These are phyloP conservation scores for Hydra vulgaris DNA, from an alignment of 30 jellyfish, hydroid and myxozoan species.

Conservation along the genomic window DNA sequence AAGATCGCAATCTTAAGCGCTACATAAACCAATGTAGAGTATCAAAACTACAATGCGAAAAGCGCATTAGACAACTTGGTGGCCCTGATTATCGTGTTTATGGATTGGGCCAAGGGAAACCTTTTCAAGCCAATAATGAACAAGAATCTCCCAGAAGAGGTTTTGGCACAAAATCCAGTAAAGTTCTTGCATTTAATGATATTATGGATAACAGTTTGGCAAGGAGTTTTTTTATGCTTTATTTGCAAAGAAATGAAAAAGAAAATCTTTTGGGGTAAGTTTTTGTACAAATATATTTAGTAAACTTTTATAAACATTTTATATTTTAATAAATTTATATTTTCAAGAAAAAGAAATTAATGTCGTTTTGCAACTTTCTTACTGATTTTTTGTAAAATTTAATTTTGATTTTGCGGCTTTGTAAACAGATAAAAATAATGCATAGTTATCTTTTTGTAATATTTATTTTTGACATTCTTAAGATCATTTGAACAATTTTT, in stretches of 20 bases:
- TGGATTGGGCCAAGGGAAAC: conserved; percentile 91
- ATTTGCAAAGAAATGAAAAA: conserved; percentile 57
- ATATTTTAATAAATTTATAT: too few relatives aligned
- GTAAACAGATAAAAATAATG: too few relatives aligned
- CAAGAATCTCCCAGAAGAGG: conserved; percentile 25
- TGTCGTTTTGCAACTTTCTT: too few relatives aligned
- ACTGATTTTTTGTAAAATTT: too few relatives aligned
- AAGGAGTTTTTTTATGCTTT: conserved; percentile 72
- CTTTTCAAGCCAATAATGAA: conserved; percentile 54
- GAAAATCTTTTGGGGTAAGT: conserved; percentile 75
- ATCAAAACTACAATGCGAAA: conserved; percentile 87
- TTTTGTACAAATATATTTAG: neutral
- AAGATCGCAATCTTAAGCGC: conserved; percentile 81
- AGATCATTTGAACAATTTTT: too few relatives aligned
- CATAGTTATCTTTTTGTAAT: too few relatives aligned
- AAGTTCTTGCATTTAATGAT: conserved; percentile 68
- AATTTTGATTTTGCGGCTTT: too few relatives aligned
- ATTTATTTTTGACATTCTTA: too few relatives aligned
- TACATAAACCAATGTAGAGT: conserved; percentile 93
- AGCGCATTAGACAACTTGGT: conserved; percentile 78
- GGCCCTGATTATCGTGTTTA: conserved; percentile 92
- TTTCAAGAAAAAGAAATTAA: too few relatives aligned
- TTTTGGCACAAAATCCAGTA: conserved; percentile 46
- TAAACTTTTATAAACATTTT: neutral
- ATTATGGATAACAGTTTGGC: conserved; percentile 91